Evolutionary conservation across 2,888 invertebrate genomes (phyloP), one percentile per base, ranked within the genome.

Genomic region (Eupithecia pulchellata): DNA sequence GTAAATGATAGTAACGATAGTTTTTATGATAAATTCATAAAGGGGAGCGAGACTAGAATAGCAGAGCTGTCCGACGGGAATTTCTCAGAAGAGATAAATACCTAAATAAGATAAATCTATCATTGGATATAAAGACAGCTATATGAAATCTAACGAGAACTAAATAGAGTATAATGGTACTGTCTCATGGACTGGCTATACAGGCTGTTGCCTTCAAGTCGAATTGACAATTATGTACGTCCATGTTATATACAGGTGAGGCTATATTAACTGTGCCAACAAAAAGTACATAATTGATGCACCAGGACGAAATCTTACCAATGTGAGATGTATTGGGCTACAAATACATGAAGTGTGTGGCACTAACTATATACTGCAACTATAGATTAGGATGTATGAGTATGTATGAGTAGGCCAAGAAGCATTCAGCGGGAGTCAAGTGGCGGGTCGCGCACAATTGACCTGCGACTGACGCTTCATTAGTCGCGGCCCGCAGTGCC

Each of bases 381-480:
- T 52, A 11, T n/a, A 47, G 25, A 52, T 52, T 11, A 25, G 13
- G 25, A 25, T 52, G 25, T 52, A 52, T 25, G 32, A 32, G 32
- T 32, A 25, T 52, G 25, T 52, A 52, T 25, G 52, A 11, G 52
- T 25, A 25, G 52, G 52, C 3, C 52, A 4, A 25, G 47, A 55
- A 55, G 60, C 68, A 55, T 68, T 61, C 66, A 63, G 61, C 47
- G 29, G 42, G 64, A 29, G 69, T 67, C 73, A 74, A 71, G 69
- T 72, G 64, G 25, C 60, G 47, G 69, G 69, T 69, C 61, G 34
- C 63, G 36, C 25, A 14, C 64, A 70, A 73, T 72, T 72, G 71
- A 72, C 71, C 71, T 55, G 71, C 71, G 71, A 61, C 62, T 68
- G 34, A 32, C 65, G 57, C 57, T 29, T 52, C 67, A 65, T 71